Percentiles rank a stretch among this genome's conserved stretches.
phyloP scores from a whole-genome alignment of 2,113 vertebrate genomes.

The Dromas ardeola region DNA sequence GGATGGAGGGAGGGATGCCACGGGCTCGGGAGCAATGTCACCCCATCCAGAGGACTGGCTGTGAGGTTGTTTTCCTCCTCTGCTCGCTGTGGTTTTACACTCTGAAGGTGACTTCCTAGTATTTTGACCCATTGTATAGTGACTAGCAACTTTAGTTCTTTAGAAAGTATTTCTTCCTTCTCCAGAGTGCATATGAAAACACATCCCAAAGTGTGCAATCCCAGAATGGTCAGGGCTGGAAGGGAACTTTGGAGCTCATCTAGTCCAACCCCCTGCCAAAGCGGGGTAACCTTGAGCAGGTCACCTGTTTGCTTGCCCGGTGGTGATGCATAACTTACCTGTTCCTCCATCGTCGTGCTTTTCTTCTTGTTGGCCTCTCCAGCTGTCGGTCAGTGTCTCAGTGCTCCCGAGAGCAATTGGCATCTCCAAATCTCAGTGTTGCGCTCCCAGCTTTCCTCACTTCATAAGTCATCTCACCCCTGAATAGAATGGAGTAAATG shows the following conservation, averaged over 20 bases:
- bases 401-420: not conserved
- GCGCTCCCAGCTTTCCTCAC: not conserved
- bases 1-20: not conserved
- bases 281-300: not conserved
- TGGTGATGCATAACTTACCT: accelerated
- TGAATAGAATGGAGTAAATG: not conserved
- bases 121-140: not conserved
- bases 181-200: not conserved
- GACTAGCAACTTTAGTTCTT: not conserved
- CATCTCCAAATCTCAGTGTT: not conserved
- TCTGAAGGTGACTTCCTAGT: not conserved
- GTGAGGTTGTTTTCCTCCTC: not conserved
- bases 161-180: not conserved
- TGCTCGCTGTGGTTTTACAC: not conserved
- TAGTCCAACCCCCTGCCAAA: not conserved
- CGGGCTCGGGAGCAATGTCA: accelerated
- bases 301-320: not conserved
- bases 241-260: not conserved
- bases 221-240: not conserved
- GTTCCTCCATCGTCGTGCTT: accelerated
- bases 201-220: not conserved
- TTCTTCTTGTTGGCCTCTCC: no score
- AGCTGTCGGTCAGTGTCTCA: not conserved
- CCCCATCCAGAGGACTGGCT: not conserved
- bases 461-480: not conserved